Base-by-base conservation (phyloP, 1,140 invertebrate species). In the Chrysoperla carnea region DNA sequence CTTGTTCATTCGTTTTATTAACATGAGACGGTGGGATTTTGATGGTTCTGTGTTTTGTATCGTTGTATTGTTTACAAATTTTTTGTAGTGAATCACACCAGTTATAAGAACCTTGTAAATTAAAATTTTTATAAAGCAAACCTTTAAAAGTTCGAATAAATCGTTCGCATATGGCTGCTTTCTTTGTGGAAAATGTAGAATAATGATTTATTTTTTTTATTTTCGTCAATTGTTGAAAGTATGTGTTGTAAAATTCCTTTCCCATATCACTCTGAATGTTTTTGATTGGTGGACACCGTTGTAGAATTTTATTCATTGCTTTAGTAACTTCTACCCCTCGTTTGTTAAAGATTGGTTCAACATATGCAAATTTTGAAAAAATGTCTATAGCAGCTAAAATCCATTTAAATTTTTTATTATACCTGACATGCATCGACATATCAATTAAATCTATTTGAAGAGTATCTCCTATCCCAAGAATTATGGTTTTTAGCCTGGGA, bases 61-160 rank as follows among this genome's bases (percentile, higher is more conserved):
- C 47, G 47, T 63, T 60, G 39, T 62, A 62, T 36, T 37, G 39
- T 8, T 51, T 3, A 29, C 54, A 45, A 6, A 60, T 40, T 37
- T 53, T 36, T 8, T 29, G 31, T 39, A 62, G 43, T 11, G 50
- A 48, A 42, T 57, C 45, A 6, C 57, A 41, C 46, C 53, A 63
- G 36, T 45, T 52, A 29, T 53, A 50, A 12, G 50, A 55, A 11
- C 56, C 56, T 11, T 50, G 44, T 35, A 50, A 36, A 37, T 48
- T 57, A 50, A 63, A 62, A 13, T 50, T 44, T 48, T 52, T 51
- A 44, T 47, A 65, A 51, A 67, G 54, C 46, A 45, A 53, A 17
- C 43, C 46, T 55, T 63, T 65, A 17, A 67, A 43, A 8, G 59
- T 63, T 14, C 56, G 46, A 52, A 63, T 61, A 27, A 63, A 63